These are phyloP conservation scores for Morinoia aosen DNA, from an alignment of 2,888 invertebrate species.

Conservation along the genomic window DNA sequence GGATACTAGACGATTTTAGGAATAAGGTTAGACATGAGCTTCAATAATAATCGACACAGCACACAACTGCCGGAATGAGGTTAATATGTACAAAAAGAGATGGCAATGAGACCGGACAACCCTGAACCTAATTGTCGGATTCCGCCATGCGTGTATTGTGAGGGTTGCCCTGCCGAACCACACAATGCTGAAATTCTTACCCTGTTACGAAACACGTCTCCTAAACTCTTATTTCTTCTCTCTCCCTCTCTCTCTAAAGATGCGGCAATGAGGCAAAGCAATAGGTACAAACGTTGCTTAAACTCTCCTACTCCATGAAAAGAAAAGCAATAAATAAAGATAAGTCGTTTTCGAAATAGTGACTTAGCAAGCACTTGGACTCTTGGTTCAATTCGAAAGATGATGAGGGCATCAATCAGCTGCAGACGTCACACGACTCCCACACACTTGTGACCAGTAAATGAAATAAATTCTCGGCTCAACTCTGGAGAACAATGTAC, in stretches of 20 bases:
- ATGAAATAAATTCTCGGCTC: not conserved
- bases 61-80: slow-evolving; percentile 48
- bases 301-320: not conserved
- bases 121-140: not conserved
- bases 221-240: not conserved
- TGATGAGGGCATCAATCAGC: not conserved
- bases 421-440: not conserved
- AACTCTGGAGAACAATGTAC: not conserved
- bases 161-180: not conserved
- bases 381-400: not conserved
- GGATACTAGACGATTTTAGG: slow-evolving; percentile 26
- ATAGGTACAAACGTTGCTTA: not conserved
- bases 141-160: not conserved
- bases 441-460: not conserved
- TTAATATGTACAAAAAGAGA: slow-evolving; percentile 46
- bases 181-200: not conserved
- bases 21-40: slow-evolving; percentile 23
- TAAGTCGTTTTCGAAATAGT: not conserved
- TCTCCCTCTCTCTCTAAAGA: not conserved
- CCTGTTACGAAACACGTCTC: not conserved
- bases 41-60: slow-evolving; percentile 39
- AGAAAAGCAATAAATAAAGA: not conserved
- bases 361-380: not conserved
- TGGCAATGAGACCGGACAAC: slow-evolving; percentile 33
- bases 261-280: not conserved